phyloP scores from a whole-genome alignment of 1,140 invertebrate species.

The Bombyx mandarina region DNA sequence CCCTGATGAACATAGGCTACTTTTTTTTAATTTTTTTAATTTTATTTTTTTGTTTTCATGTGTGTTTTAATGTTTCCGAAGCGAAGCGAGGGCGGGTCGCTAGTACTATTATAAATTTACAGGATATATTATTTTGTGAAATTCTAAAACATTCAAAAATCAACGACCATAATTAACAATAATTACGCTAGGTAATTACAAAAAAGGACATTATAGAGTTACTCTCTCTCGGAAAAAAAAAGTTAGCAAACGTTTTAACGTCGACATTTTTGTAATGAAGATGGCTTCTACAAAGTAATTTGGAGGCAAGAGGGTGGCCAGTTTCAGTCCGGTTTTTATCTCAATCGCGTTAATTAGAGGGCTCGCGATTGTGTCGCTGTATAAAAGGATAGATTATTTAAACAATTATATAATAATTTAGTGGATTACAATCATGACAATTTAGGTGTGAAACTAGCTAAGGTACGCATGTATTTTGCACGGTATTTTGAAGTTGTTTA shows the following conservation, averaged over 20 bases:
- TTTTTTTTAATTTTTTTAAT: too few species aligned
- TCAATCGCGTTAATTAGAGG: constrained; percentile 11
- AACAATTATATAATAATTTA: constrained; percentile 11
- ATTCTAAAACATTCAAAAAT: too few species aligned
- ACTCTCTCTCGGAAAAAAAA: neutral
- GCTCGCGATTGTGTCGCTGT: constrained; percentile 1
- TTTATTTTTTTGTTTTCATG: too few species aligned
- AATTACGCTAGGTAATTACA: too few species aligned
- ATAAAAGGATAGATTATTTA: constrained; percentile 1
- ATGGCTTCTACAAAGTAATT: constrained; percentile 11
- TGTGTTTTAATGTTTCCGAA: too few species aligned
- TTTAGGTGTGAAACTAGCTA: neutral
- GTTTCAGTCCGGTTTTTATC: constrained; percentile 12
- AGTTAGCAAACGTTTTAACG: constrained; percentile 2
- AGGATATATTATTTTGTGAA: too few species aligned
- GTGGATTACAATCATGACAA: constrained; percentile 1
- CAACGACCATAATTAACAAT: too few species aligned
- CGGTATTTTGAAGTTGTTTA: too few species aligned
- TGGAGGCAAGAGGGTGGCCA: constrained; percentile 1
- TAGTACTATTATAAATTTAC: too few species aligned
- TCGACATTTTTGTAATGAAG: constrained; percentile 15
- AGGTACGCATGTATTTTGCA: neutral
- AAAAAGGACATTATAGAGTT: neutral
- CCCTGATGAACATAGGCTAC: too few species aligned
- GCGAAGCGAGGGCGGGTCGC: too few species aligned